These are phyloP conservation scores for Bryconaethiops microstoma DNA, from an alignment of 2,797 vertebrate species.

Conservation along the genomic window DNA sequence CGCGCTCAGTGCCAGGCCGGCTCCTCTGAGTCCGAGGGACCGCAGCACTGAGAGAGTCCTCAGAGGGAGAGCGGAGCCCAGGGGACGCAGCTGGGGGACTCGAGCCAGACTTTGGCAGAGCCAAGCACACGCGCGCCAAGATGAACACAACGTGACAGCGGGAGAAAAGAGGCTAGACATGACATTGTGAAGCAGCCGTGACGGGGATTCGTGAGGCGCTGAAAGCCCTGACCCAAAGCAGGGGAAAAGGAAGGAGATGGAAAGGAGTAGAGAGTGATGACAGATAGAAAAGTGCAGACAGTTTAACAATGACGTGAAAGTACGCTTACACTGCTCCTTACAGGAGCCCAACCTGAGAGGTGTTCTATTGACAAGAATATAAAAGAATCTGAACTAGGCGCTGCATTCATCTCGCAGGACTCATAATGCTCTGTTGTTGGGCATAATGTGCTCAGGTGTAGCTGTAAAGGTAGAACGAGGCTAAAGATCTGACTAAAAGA, in stretches of 20 bases:
- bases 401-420: constrained; percentile 1
- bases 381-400: constrained; percentile 21
- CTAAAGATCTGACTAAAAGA: constrained; percentile 7
- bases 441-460: background rate
- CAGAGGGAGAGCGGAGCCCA: background rate
- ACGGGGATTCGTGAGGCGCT: constrained; percentile 44
- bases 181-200: constrained; percentile 49
- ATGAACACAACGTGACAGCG: constrained; percentile 48
- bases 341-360: constrained; percentile 14
- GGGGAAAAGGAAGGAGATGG: constrained; percentile 14
- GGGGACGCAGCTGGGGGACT: background rate
- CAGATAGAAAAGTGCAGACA: constrained; percentile 49
- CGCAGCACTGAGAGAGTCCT: constrained; percentile 14
- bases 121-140: constrained; percentile 7
- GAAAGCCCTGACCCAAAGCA: constrained; percentile 49
- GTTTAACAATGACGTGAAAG: constrained; percentile 50
- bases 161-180: constrained; percentile 45
- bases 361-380: constrained; percentile 21
- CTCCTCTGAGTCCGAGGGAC: background rate
- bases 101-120: constrained; percentile 7
- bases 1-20: background rate
- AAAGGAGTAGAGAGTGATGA: constrained; percentile 32
- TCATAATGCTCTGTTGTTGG: constrained; percentile 13
- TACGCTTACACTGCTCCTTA: constrained; percentile 19
- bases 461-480: constrained; percentile 17